These are phyloP conservation scores for Phoxinus phoxinus DNA, from an alignment of 2,113 vertebrate species.

Conservation along the genomic window DNA sequence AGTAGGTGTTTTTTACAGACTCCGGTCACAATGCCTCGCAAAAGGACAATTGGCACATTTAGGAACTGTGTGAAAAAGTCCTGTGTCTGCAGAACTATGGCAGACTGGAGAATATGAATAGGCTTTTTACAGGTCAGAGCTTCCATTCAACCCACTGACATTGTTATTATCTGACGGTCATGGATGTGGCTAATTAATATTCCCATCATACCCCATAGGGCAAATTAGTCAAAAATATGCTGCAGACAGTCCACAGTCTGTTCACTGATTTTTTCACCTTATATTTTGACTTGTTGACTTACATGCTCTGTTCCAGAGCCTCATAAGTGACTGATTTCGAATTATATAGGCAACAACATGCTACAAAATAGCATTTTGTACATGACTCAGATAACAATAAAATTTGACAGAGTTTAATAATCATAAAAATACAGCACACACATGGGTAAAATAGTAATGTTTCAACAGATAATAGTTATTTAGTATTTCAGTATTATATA, in stretches of 20 bases:
- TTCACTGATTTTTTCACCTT: background rate
- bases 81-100: constrained; percentile 84
- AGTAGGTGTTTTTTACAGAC: constrained; percentile 77
- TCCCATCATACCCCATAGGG: constrained; percentile 90
- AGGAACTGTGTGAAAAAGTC: constrained; percentile 90
- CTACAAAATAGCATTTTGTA: no score
- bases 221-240: constrained; percentile 89
- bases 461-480: no score
- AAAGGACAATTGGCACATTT: constrained; percentile 87
- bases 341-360: no score
- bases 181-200: constrained; percentile 98
- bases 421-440: no score
- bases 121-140: constrained; percentile 97
- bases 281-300: constrained; percentile 34
- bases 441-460: no score
- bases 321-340: no score
- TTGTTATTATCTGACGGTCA: constrained; percentile 94
- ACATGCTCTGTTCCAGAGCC: no score
- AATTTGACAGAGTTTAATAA: no score
- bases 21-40: constrained; percentile 78
- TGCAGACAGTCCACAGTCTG: constrained; percentile 65
- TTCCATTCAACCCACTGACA: constrained; percentile 90
- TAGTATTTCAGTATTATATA: no score
- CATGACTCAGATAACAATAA: no score
- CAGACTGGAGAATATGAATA: constrained; percentile 92